A percentile compares a stretch with the other conserved stretches of the same genome.
Evolutionary conservation across 2,888 invertebrate genomes (phyloP).

Genomic region (Antheraea assamensis): DNA sequence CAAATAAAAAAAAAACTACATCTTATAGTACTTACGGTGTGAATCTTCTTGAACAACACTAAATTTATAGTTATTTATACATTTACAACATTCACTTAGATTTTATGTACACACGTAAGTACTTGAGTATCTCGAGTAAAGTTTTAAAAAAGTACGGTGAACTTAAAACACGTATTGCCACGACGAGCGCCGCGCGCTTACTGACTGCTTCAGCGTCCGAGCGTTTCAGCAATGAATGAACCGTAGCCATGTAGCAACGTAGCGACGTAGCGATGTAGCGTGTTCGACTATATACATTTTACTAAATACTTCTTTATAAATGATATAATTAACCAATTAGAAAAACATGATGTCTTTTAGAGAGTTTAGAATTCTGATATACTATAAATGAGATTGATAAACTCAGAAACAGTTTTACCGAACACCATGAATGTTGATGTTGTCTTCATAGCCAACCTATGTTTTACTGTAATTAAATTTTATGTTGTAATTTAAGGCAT

Average conservation of each 20-base stretch:
- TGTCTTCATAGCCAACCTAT: no score
- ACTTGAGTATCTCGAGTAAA: not conserved
- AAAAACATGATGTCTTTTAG: no score
- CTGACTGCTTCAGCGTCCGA: conserved; percentile 9
- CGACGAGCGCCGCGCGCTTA: conserved; percentile 9
- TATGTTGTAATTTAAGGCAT: no score
- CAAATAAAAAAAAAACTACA: not conserved
- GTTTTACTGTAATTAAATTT: no score
- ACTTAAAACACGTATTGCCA: not conserved
- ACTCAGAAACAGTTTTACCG: no score
- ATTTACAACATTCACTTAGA: conserved; percentile 1
- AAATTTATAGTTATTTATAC: not conserved
- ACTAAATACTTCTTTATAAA: not conserved
- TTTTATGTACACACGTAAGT: conserved; percentile 4
- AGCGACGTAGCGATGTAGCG: not conserved
- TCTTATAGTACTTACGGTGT: not conserved
- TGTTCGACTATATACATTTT: not conserved
- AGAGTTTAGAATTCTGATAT: no score
- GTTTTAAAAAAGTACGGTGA: not conserved
- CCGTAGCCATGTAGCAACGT: not conserved
- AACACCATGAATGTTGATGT: no score
- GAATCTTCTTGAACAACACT: conserved; percentile 1
- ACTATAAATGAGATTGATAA: no score
- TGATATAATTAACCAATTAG: no score
- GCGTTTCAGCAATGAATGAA: not conserved